These are phyloP conservation scores for Petrolisthes cinctipes DNA, from an alignment of 2,888 invertebrate species.

Conservation along the genomic window DNA sequence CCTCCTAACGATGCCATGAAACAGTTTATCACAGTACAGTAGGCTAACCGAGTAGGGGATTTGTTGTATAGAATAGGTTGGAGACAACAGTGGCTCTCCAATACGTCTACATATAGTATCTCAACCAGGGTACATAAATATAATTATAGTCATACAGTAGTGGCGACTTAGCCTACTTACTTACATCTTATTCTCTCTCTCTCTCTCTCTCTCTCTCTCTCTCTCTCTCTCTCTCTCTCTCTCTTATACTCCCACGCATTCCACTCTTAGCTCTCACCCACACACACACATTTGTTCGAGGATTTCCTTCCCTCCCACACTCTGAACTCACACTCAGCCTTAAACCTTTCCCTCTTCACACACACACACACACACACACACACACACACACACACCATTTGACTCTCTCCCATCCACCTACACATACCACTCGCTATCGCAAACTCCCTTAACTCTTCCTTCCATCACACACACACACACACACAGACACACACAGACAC, in stretches of 20 bases:
- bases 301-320: not conserved
- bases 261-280: not conserved
- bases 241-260: not conserved
- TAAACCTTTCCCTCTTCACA: not conserved
- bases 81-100: too few relatives aligned
- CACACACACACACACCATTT: not conserved
- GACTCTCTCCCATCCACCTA: not conserved
- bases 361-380: not conserved
- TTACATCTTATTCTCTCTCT: slow-evolving; percentile 17
- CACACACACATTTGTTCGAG: not conserved
- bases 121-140: too few relatives aligned
- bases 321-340: not conserved
- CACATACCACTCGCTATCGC: not conserved
- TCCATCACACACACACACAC: not conserved
- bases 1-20: too few relatives aligned
- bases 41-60: too few relatives aligned
- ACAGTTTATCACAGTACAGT: too few relatives aligned
- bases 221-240: slow-evolving; percentile 20
- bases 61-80: too few relatives aligned
- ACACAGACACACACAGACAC: not conserved
- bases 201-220: slow-evolving; percentile 32
- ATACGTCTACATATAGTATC: too few relatives aligned
- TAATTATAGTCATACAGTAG: too few relatives aligned
- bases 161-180: not conserved
- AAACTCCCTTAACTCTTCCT: not conserved